Evolutionary conservation across 2,888 invertebrate species (phyloP).

Genomic region (Eudasyphora cyanicolor): DNA sequence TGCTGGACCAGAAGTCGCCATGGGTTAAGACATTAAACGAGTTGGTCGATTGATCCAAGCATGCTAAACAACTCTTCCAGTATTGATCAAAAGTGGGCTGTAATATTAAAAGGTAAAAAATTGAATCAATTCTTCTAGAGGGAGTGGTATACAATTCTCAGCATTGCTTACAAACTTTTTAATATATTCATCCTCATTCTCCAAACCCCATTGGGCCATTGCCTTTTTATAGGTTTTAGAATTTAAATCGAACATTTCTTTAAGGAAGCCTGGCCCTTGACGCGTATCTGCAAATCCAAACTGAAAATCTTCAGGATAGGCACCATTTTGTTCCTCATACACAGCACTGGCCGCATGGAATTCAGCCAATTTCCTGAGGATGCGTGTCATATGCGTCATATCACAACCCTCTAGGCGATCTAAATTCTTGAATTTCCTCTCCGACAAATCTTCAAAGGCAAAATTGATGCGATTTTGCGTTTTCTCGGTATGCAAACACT

Average conservation of each 20-base stretch:
- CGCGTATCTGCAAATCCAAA: conserved; percentile 67
- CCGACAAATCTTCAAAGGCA: conserved; percentile 74
- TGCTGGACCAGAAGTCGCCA: conserved; percentile 77
- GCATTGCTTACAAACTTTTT: conserved; percentile 70
- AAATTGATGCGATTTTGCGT: conserved; percentile 69
- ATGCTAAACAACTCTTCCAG: conserved; percentile 60
- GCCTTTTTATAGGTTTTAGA: conserved; percentile 65
- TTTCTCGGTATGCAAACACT: conserved; percentile 70
- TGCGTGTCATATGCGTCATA: conserved; percentile 70
- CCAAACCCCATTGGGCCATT: conserved; percentile 71
- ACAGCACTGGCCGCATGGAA: conserved; percentile 76
- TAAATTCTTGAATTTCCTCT: conserved; percentile 69
- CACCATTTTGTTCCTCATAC: conserved; percentile 71
- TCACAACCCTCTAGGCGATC: conserved; percentile 74
- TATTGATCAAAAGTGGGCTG: conserved; percentile 70
- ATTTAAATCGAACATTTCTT: not conserved
- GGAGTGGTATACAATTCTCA: no score
- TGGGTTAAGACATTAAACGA: conserved; percentile 73
- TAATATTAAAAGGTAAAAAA: conserved; percentile 49
- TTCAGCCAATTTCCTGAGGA: conserved; percentile 74
- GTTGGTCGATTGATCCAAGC: conserved; percentile 62
- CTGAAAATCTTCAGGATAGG: conserved; percentile 68
- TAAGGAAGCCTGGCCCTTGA: conserved; percentile 31
- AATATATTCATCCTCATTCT: conserved; percentile 69
- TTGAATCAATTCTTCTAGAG: no score